A percentile compares a stretch with the other conserved stretches of the same genome.
Evolutionary conservation across 1,140 invertebrate genomes (phyloP).

Genomic region (Batillaria attramentaria): DNA sequence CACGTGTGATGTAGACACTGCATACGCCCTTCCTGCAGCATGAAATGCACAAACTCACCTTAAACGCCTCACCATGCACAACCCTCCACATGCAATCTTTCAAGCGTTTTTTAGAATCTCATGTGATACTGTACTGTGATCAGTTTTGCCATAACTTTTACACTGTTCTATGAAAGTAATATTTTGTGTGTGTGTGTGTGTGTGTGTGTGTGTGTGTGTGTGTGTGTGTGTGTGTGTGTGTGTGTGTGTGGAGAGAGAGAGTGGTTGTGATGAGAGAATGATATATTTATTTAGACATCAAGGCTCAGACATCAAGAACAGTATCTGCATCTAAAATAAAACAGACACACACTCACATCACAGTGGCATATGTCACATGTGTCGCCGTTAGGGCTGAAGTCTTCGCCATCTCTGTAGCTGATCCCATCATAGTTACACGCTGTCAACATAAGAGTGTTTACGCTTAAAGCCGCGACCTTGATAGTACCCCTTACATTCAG

Average conservation of each 20-base stretch:
- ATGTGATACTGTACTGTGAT: too few relatives aligned
- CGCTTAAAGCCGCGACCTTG: too few relatives aligned
- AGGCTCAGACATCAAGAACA: not conserved
- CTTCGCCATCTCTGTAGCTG: constrained; percentile 54
- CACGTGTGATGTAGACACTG: constrained; percentile 53
- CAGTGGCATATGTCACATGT: constrained; percentile 60
- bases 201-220: too few relatives aligned
- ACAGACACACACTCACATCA: constrained; percentile 26
- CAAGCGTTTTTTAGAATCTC: too few relatives aligned
- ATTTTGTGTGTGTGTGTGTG: too few relatives aligned
- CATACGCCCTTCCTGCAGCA: constrained; percentile 47
- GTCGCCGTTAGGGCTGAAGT: constrained; percentile 58
- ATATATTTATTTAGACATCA: not conserved
- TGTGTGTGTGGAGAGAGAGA: not conserved
- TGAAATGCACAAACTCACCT: too few relatives aligned
- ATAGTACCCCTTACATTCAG: too few relatives aligned
- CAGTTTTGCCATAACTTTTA: too few relatives aligned
- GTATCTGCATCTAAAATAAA: not conserved
- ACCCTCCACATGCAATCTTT: too few relatives aligned
- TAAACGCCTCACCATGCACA: too few relatives aligned
- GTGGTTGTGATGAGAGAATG: not conserved
- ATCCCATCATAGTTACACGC: constrained; percentile 55
- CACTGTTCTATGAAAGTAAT: too few relatives aligned
- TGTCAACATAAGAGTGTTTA: constrained; percentile 37
- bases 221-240: too few relatives aligned